Percentiles rank a stretch among this genome's conserved stretches.
These are phyloP conservation scores for Montipora capitata DNA, from an alignment of 92 coral and sea anemone species.

Conservation along the genomic window DNA sequence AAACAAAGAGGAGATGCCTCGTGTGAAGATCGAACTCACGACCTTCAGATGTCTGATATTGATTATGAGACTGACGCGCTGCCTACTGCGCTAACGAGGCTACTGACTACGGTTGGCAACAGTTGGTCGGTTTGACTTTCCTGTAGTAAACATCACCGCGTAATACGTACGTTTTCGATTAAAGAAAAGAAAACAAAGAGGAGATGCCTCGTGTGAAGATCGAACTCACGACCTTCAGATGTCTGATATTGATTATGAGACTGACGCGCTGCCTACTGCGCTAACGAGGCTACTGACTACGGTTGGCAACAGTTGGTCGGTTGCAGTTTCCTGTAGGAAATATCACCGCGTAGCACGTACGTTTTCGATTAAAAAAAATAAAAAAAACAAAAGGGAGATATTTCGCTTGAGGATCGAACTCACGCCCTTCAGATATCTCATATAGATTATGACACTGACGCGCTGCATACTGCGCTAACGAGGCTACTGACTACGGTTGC, in stretches of 20 bases:
- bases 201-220: constrained; percentile 99
- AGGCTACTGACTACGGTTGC: constrained; percentile 32
- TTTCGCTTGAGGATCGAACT: constrained; percentile 99
- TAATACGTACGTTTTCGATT: too few relatives aligned
- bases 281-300: constrained; percentile 81
- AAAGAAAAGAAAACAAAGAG: too few relatives aligned
- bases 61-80: constrained; percentile 98
- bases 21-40: constrained; percentile 99
- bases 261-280: constrained; percentile 99
- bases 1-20: constrained; percentile 66
- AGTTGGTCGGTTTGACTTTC: too few relatives aligned
- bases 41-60: constrained; percentile 92
- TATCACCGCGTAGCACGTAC: too few relatives aligned
- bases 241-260: constrained; percentile 80
- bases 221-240: constrained; percentile 99
- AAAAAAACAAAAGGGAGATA: too few relatives aligned
- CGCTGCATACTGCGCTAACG: constrained; percentile 99
- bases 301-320: too few relatives aligned
- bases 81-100: constrained; percentile 99
- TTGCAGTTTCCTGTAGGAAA: too few relatives aligned
- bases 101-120: too few relatives aligned
- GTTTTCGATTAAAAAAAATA: too few relatives aligned
- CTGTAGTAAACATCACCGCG: too few relatives aligned
- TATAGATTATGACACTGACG: constrained; percentile 92
- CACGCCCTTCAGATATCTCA: constrained; percentile 99